phyloP scores from a whole-genome alignment of 64 coral and sea anemone genomes.

The Exaiptasia diaphana region DNA sequence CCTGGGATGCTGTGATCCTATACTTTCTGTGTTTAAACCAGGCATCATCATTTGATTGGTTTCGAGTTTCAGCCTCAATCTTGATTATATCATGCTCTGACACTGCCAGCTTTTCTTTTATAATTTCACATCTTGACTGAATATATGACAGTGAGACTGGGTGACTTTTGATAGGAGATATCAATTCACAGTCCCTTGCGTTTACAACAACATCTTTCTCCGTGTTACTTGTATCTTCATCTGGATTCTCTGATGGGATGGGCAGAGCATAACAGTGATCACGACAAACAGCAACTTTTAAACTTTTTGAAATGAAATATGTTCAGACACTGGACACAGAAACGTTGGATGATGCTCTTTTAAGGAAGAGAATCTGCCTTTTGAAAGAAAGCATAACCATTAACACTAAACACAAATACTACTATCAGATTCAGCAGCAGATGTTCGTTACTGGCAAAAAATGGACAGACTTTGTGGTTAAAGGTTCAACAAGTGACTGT shows the following conservation, averaged over 20 bases:
- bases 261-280: neutral
- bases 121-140: neutral
- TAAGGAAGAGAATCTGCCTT: slow-evolving; percentile 50
- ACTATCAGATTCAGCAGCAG: slow-evolving; percentile 53
- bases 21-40: slow-evolving; percentile 21
- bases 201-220: neutral
- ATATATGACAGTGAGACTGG: neutral
- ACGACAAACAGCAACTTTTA: neutral
- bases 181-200: neutral
- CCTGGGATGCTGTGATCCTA: slow-evolving; percentile 36
- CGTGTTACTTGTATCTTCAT: no score
- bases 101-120: slow-evolving; percentile 28
- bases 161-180: slow-evolving; percentile 37
- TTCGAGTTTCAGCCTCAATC: slow-evolving; percentile 24
- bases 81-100: neutral
- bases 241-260: neutral
- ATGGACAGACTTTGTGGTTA: slow-evolving; percentile 57
- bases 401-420: slow-evolving; percentile 22
- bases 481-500: neutral
- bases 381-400: slow-evolving; percentile 4
- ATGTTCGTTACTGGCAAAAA: slow-evolving; percentile 48
- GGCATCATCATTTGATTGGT: slow-evolving; percentile 1
- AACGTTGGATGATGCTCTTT: slow-evolving; percentile 22
- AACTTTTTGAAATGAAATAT: slow-evolving; percentile 33
- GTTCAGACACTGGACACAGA: neutral